These are phyloP conservation scores for Philypnodon macrostomus DNA, from an alignment of 2,797 vertebrate species.

Conservation along the genomic window DNA sequence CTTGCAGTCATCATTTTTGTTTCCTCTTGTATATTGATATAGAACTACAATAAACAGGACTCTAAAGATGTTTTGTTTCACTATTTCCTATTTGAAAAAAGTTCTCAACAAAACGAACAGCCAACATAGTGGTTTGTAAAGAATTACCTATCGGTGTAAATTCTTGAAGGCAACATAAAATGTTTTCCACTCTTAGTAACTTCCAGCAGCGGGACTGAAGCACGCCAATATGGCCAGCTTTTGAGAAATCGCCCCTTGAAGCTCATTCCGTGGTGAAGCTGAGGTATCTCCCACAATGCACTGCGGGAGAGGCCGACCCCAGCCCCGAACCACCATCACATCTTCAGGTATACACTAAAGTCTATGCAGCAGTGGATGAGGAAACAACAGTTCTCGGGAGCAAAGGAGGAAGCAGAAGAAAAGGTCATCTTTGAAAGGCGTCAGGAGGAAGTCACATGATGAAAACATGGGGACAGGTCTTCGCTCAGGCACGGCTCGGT, in stretches of 20 bases:
- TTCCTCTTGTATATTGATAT: conserved; percentile 68
- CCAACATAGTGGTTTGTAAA: conserved; percentile 72
- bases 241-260: conserved; percentile 61
- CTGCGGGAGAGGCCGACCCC: conserved; percentile 59
- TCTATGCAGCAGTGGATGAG: conserved; percentile 84
- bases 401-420: conserved; percentile 68
- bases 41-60: conserved; percentile 76
- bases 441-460: conserved; percentile 69
- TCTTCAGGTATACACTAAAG: conserved; percentile 73
- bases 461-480: conserved; percentile 84
- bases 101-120: conserved; percentile 74
- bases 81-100: conserved; percentile 70
- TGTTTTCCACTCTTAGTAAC: conserved; percentile 48
- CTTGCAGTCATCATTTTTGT: conserved; percentile 68
- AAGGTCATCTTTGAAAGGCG: conserved; percentile 64
- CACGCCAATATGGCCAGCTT: conserved; percentile 72
- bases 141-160: conserved; percentile 73
- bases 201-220: conserved; percentile 62
- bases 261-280: conserved; percentile 62
- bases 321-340: conserved; percentile 60
- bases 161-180: conserved; percentile 84
- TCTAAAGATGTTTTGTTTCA: conserved; percentile 66
- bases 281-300: conserved; percentile 67
- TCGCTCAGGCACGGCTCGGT: conserved; percentile 99
- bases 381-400: conserved; percentile 82